Evolutionary conservation across 2,113 vertebrate genomes (phyloP), one percentile per base, ranked within the genome.

Genomic region (Eretmochelys imbricata): DNA sequence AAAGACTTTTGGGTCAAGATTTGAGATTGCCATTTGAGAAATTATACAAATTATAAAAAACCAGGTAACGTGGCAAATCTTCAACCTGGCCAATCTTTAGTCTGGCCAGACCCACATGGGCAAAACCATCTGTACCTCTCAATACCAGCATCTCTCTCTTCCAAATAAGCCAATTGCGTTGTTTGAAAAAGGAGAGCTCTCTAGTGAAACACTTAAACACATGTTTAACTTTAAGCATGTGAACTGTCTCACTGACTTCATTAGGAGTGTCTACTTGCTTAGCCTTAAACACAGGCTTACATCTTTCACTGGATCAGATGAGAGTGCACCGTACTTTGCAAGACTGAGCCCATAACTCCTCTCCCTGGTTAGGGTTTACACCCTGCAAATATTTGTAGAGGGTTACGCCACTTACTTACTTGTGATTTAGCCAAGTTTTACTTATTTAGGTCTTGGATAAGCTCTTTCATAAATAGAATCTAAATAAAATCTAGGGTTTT

Each of bases 211-310:
- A 62, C 29, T 62, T 62, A 35, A 17, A 65, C 59, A 35, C 31
- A 8, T 65, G 38, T 20, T 75, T 38, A n/a, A 72, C n/a, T 72
- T 62, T 62, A 29, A 22, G 25, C 1, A 0, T 22, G 16, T 13
- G 20, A 9, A 1, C 1, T 38, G 17, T 62, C 5, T 4, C 1
- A 0, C 16, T 50, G 55, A n/a, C 22, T 14, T 10, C 38, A 88
- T 5, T 42, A 55, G 42, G 10, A 13, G 19, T 2, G 7, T 49
- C 1, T 8, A 65, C 62, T 35, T 14, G 35, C 62, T 31, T 12
- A 38, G 25, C 38, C 0, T 48, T 1, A 35, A 22, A 27, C 78
- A 65, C 12, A 3, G 8, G 62, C 7, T 57, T 57, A 57, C 8
- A 22, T 57, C 55, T 35, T 14, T n/a, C 62, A 65, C 13, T 3